phyloP scores from a whole-genome alignment of 1,140 invertebrate species.

The Lepidurus apus region DNA sequence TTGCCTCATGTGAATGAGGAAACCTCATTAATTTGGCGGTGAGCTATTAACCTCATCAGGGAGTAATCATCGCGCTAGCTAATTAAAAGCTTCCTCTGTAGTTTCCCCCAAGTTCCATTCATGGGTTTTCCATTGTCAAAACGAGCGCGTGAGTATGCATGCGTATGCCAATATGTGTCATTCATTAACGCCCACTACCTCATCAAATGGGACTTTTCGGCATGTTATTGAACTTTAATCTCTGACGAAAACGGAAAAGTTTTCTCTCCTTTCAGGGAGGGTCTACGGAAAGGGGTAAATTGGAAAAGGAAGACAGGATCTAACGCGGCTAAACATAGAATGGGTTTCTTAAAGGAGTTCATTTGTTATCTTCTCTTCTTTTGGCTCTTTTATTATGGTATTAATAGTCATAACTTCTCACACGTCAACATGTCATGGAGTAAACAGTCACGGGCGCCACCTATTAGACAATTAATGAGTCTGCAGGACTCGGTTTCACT shows the following conservation, averaged over 20 bases:
- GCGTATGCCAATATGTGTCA: conserved; percentile 11
- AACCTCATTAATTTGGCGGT: not conserved
- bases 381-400: too few relatives aligned
- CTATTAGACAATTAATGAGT: not conserved
- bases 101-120: not conserved
- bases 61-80: not conserved
- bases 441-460: too few relatives aligned
- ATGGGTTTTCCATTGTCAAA: conserved; percentile 11
- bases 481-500: not conserved
- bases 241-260: not conserved
- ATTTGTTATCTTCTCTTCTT: too few relatives aligned
- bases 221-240: not conserved
- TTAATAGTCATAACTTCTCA: too few relatives aligned
- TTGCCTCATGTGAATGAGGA: not conserved
- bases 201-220: not conserved
- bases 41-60: conserved; percentile 3
- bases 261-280: not conserved
- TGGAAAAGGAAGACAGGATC: too few relatives aligned
- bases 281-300: not conserved
- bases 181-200: conserved; percentile 10
- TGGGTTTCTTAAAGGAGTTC: too few relatives aligned
- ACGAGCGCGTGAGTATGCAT: conserved; percentile 17
- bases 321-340: too few relatives aligned
- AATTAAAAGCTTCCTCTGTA: not conserved
- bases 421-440: too few relatives aligned